Conservation (phyloP, 2,113 vertebrate species). For the Pomatostomus ruficeps region DNA sequence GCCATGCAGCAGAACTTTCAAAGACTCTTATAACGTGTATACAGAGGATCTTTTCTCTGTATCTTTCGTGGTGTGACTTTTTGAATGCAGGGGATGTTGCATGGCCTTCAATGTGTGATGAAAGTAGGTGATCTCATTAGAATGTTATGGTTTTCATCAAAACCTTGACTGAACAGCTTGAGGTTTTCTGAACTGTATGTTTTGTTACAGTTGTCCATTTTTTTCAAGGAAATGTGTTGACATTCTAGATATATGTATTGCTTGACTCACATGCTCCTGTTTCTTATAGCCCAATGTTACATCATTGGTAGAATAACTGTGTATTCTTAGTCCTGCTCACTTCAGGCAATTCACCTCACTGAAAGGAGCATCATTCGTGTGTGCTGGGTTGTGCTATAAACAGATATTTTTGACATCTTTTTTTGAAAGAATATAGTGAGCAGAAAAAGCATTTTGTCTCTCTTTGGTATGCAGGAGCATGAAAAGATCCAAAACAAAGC, state of each 20-base stretch:
- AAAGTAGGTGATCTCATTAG: neutral
- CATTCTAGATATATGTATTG: neutral
- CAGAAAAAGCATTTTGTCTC: neutral
- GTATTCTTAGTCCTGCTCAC: neutral
- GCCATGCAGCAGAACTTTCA: neutral
- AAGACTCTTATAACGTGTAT: neutral
- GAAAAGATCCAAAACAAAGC: neutral
- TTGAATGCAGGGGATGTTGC: neutral
- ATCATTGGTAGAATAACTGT: neutral
- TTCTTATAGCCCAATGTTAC: neutral
- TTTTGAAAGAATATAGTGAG: neutral
- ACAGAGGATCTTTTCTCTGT: neutral
- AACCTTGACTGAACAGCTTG: neutral
- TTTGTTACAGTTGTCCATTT: neutral
- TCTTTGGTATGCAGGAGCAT: neutral
- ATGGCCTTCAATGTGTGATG: neutral
- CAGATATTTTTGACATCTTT: neutral
- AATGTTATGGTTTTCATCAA: conserved; percentile 2
- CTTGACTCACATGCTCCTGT: neutral
- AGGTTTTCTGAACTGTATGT: neutral
- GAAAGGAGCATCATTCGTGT: neutral
- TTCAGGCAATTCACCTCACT: neutral
- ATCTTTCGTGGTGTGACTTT: neutral
- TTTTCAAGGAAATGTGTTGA: neutral
- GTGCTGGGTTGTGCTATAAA: neutral